Conservation (phyloP, 1,140 invertebrate genomes). For the Hirudo medicinalis region DNA sequence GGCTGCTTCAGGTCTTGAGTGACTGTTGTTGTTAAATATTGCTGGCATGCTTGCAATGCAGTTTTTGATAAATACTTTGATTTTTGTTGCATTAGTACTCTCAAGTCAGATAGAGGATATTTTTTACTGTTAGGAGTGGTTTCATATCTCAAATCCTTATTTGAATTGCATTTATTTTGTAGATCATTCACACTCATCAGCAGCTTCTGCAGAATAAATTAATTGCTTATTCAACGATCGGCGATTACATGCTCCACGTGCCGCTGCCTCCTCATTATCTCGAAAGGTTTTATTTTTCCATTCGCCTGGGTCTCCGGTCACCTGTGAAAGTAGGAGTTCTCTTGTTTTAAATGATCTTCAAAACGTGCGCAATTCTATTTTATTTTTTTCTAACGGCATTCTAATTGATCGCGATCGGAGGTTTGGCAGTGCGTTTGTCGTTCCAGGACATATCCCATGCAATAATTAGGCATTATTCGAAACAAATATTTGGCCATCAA, state of each 20-base stretch:
- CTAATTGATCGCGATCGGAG: neutral
- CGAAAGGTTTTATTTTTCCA: neutral
- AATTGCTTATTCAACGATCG: neutral
- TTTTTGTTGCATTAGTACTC: neutral
- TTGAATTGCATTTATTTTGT: neutral
- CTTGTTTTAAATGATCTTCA: no score
- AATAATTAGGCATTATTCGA: neutral
- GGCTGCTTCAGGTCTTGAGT: neutral
- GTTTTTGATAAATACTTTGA: neutral
- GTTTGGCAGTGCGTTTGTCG: no score
- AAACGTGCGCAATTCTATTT: no score
- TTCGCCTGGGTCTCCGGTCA: neutral
- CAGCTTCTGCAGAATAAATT: conserved; percentile 1
- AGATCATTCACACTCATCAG: neutral
- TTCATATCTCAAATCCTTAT: no score
- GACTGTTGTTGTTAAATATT: neutral
- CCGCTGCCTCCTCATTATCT: conserved; percentile 7
- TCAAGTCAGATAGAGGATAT: neutral
- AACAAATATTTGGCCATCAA: neutral
- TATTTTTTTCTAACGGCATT: no score
- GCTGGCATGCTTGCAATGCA: neutral
- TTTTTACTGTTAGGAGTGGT: neutral
- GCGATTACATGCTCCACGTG: conserved; percentile 4
- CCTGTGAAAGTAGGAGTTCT: neutral
- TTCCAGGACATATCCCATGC: neutral